phyloP scores from a whole-genome alignment of 2,888 invertebrate genomes.

The Cyaniris semiargus region DNA sequence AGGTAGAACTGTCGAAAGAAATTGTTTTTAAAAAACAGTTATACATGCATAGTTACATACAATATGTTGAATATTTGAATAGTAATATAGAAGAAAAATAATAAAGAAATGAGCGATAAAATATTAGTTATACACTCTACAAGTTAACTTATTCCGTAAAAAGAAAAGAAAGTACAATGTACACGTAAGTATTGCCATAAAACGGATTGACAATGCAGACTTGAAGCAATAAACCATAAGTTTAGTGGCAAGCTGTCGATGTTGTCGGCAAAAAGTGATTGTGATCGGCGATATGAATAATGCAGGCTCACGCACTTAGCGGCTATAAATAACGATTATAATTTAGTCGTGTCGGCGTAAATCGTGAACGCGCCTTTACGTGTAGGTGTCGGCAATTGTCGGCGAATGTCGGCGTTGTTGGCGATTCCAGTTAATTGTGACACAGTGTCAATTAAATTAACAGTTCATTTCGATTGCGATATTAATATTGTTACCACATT shows the following conservation, averaged over 20 bases:
- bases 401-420: conserved; percentile 12
- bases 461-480: conserved; percentile 24
- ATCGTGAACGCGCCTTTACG: conserved; percentile 54
- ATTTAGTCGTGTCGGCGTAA: conserved; percentile 74
- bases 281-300: conserved; percentile 68
- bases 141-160: not conserved
- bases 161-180: not conserved
- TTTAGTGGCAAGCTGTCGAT: conserved; percentile 14
- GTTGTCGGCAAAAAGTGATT: conserved; percentile 53
- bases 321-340: conserved; percentile 76
- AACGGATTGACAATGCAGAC: not conserved
- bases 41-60: no score
- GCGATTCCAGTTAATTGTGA: conserved; percentile 45
- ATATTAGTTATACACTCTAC: not conserved
- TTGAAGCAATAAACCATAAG: conserved; percentile 11
- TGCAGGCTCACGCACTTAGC: conserved; percentile 63
- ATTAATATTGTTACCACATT: conserved; percentile 6
- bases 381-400: conserved; percentile 55
- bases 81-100: no score
- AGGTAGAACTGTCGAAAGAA: no score
- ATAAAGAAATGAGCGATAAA: not conserved
- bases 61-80: no score
- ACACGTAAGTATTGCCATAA: conserved; percentile 13
- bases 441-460: conserved; percentile 42
- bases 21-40: no score